Evolutionary conservation across 1,140 invertebrate species (phyloP).

Genomic region (Pantala flavescens): DNA sequence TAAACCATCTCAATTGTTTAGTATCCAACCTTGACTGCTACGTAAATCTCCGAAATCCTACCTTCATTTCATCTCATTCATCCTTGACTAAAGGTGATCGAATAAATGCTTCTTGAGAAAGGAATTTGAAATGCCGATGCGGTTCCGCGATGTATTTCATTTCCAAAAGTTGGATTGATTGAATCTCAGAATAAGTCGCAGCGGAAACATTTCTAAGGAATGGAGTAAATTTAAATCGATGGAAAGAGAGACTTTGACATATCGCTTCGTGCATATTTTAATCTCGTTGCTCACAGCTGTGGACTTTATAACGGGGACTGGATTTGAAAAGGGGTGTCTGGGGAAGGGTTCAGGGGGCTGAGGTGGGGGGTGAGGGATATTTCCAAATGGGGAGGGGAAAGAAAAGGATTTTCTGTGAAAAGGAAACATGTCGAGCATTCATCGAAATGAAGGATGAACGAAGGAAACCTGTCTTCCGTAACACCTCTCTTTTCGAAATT

Average conservation of each 20-base stretch:
- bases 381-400: not conserved
- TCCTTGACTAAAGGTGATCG: too few species aligned
- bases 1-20: too few species aligned
- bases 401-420: not conserved
- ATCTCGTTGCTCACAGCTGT: constrained; percentile 18
- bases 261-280: constrained; percentile 19
- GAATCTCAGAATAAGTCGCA: not conserved
- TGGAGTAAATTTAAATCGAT: constrained; percentile 19
- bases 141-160: too few species aligned
- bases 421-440: not conserved
- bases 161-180: not conserved
- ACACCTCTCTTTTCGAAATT: too few species aligned
- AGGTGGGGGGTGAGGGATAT: too few species aligned
- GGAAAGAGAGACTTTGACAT: constrained; percentile 18
- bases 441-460: not conserved
- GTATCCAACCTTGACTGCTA: too few species aligned
- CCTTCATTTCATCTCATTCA: too few species aligned
- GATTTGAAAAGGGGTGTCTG: not conserved
- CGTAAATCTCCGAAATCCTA: too few species aligned
- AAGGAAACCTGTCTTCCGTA: too few species aligned
- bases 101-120: too few species aligned
- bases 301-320: constrained; percentile 8
- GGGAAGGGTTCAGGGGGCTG: too few species aligned
- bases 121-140: too few species aligned
- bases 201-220: not conserved